A percentile compares a stretch with the other conserved stretches of the same genome.
phyloP scores from a whole-genome alignment of 1,140 invertebrate genomes.

The Ceratoteleas bidentatus region DNA sequence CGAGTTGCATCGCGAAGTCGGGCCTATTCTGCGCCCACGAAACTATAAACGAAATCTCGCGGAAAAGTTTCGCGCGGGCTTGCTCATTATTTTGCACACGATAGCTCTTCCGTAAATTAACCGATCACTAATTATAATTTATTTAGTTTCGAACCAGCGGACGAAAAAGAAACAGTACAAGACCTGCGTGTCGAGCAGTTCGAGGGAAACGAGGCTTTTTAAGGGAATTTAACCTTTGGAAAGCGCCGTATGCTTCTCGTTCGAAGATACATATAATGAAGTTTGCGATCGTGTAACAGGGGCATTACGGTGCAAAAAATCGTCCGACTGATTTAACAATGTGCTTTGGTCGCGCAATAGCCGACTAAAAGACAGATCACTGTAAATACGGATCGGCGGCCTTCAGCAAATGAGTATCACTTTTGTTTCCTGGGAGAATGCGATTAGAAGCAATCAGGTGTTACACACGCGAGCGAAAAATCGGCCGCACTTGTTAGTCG shows the following conservation, averaged over 20 bases:
- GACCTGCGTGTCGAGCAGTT: too few species aligned
- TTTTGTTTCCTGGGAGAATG: background rate
- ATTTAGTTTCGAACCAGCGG: too few species aligned
- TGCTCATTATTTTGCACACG: conserved; percentile 37
- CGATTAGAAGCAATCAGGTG: conserved; percentile 18
- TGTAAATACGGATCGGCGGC: conserved; percentile 13
- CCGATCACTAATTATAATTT: too few species aligned
- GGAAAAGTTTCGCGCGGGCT: conserved; percentile 33
- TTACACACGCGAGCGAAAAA: background rate
- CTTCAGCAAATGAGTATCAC: conserved; percentile 21
- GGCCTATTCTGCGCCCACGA: conserved; percentile 27
- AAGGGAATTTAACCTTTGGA: conserved; percentile 50
- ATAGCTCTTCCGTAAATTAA: too few species aligned
- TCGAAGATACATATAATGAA: conserved; percentile 39
- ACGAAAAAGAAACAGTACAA: too few species aligned
- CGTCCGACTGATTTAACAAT: conserved; percentile 27
- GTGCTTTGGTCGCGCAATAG: conserved; percentile 5
- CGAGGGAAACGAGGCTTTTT: too few species aligned
- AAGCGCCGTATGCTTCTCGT: conserved; percentile 9
- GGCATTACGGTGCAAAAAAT: conserved; percentile 33
- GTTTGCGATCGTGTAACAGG: conserved; percentile 39
- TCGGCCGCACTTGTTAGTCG: background rate
- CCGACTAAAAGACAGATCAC: conserved; percentile 23
- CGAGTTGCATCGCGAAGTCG: conserved; percentile 45
- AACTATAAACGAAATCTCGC: conserved; percentile 45